These are phyloP conservation scores for Exaiptasia diaphana DNA, from an alignment of 64 coral and sea anemone genomes.

Conservation along the genomic window DNA sequence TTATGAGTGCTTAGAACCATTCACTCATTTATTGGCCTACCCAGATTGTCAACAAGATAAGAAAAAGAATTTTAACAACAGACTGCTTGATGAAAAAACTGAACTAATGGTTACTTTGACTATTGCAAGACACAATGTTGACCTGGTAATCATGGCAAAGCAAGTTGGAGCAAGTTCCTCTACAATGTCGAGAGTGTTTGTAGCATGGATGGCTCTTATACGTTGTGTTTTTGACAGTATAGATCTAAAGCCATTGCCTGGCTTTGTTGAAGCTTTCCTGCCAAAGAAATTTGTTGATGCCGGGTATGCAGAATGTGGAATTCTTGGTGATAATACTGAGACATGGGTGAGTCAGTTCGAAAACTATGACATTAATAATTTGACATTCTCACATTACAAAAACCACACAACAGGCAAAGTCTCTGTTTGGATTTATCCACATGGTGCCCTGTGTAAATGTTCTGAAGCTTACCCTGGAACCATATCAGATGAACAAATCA, in stretches of 20 bases:
- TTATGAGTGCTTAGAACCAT: conserved; percentile 48
- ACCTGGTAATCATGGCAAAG: conserved; percentile 38
- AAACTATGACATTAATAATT: conserved; percentile 35
- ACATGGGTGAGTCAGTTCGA: conserved; percentile 24
- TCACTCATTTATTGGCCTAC: background rate
- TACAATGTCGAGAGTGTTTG: background rate
- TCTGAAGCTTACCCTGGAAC: conserved; percentile 36
- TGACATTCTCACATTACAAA: conserved; percentile 1
- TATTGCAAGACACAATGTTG: conserved; percentile 38
- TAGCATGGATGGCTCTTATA: background rate
- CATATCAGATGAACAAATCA: conserved; percentile 8
- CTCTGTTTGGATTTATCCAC: conserved; percentile 26
- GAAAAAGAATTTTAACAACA: conserved; percentile 34
- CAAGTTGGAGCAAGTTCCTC: background rate
- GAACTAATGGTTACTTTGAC: conserved; percentile 49
- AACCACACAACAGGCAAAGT: conserved; percentile 18
- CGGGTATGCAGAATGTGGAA: background rate
- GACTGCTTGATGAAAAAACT: conserved; percentile 25
- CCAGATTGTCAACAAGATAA: background rate
- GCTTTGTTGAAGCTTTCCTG: background rate
- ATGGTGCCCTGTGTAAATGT: conserved; percentile 8
- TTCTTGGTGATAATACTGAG: conserved; percentile 43
- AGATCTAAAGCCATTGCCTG: background rate
- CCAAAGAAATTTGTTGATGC: conserved; percentile 11
- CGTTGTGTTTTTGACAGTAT: background rate